Evolutionary conservation across 2,113 vertebrate genomes (phyloP).

Genomic region (Poeciliopsis retropinna): DNA sequence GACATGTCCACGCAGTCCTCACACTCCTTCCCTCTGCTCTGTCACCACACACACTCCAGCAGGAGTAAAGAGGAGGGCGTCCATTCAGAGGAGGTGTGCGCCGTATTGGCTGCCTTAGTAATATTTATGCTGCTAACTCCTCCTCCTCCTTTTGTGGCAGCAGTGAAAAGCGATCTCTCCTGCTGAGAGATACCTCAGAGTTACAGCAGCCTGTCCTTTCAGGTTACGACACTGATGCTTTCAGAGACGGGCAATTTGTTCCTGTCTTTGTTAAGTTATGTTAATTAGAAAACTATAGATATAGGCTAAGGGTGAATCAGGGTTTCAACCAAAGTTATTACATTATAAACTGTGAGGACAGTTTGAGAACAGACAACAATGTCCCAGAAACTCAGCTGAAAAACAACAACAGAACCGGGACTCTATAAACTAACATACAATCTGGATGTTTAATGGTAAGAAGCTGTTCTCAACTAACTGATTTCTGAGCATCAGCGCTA

Average conservation of each 20-base stretch:
- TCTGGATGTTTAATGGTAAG: no score
- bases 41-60: slow-evolving; percentile 62
- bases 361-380: background rate
- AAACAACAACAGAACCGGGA: background rate
- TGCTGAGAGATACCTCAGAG: slow-evolving; percentile 71
- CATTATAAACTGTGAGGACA: background rate
- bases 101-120: slow-evolving; percentile 67
- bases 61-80: slow-evolving; percentile 75
- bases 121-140: slow-evolving; percentile 69
- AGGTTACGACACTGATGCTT: slow-evolving; percentile 51
- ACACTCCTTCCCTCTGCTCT: slow-evolving; percentile 55
- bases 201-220: slow-evolving; percentile 65
- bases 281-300: slow-evolving; percentile 40
- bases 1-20: slow-evolving; percentile 71
- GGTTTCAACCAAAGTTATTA: background rate
- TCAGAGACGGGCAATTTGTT: slow-evolving; percentile 57
- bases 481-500: no score
- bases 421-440: background rate
- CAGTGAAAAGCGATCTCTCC: slow-evolving; percentile 75
- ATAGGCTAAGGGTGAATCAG: background rate
- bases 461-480: no score
- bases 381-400: background rate
- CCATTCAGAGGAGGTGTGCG: slow-evolving; percentile 66
- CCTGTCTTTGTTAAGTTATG: slow-evolving; percentile 43
- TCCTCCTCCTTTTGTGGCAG: slow-evolving; percentile 76